phyloP scores from a whole-genome alignment of 2,113 vertebrate species.

The Ctenodactylus gundi region DNA sequence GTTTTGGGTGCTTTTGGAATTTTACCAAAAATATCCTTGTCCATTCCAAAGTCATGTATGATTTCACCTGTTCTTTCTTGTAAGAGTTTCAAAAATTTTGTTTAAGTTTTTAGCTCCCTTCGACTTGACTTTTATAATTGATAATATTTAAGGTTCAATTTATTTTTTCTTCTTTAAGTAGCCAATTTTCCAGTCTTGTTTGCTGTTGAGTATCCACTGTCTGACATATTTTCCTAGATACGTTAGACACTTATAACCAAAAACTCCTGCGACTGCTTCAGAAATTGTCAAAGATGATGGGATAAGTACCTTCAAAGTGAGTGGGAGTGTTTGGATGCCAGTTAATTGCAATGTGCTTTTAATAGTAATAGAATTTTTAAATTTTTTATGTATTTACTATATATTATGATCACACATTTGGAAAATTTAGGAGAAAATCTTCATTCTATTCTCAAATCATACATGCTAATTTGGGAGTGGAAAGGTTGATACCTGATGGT shows the following conservation, averaged over 20 bases:
- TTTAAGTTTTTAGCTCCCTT: not conserved
- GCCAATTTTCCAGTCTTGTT: not conserved
- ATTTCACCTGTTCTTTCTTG: too few relatives aligned
- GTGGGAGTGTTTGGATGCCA: too few relatives aligned
- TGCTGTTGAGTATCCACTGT: not conserved
- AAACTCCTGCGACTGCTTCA: too few relatives aligned
- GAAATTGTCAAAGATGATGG: too few relatives aligned
- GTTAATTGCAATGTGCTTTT: too few relatives aligned
- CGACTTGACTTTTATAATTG: not conserved
- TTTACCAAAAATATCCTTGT: not conserved
- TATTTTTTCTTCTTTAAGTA: not conserved
- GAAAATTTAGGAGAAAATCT: not conserved
- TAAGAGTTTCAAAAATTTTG: not conserved
- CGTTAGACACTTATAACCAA: not conserved
- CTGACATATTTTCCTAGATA: not conserved
- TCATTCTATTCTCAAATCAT: not conserved
- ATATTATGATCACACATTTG: not conserved
- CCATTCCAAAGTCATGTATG: too few relatives aligned
- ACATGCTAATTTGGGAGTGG: not conserved
- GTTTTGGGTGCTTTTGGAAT: not conserved
- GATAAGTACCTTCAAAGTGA: too few relatives aligned
- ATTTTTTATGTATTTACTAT: not conserved
- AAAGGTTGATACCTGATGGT: not conserved
- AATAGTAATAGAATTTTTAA: not conserved
- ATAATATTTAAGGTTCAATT: not conserved